These are phyloP conservation scores for Danaus melanippus DNA, from an alignment of 1,140 invertebrate species.

Conservation along the genomic window DNA sequence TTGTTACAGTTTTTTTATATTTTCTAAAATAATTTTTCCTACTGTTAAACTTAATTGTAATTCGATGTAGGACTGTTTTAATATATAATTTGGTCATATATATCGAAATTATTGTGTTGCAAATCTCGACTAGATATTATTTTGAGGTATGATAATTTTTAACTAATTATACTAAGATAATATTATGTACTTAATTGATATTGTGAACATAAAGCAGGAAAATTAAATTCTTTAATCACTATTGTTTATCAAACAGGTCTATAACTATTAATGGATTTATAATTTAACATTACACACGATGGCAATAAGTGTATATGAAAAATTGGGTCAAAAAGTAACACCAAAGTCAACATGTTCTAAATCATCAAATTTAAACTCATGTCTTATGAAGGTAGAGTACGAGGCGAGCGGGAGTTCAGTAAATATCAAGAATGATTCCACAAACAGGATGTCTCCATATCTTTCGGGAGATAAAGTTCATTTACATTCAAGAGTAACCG, in stretches of 20 bases:
- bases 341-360: constrained; percentile 22
- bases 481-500: constrained; percentile 33
- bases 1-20: constrained; percentile 28
- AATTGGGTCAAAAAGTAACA: constrained; percentile 19
- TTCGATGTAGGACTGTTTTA: constrained; percentile 37
- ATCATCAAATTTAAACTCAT: constrained; percentile 22
- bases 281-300: constrained; percentile 16
- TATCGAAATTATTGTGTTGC: constrained; percentile 46
- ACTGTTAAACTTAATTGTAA: constrained; percentile 23
- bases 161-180: neutral
- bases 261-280: neutral
- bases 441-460: constrained; percentile 27
- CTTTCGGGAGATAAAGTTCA: constrained; percentile 34
- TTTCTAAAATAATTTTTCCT: constrained; percentile 22
- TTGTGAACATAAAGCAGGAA: no score
- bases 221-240: neutral
- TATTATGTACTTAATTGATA: no score
- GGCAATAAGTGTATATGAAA: constrained; percentile 37
- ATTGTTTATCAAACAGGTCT: constrained; percentile 14
- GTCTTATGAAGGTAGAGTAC: constrained; percentile 27
- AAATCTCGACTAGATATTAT: neutral
- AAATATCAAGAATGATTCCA: constrained; percentile 21
- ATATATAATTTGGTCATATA: constrained; percentile 18
- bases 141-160: neutral
- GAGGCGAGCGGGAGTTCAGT: constrained; percentile 20